Evolutionary conservation across 1,140 invertebrate genomes (phyloP).

Genomic region (Cardiocondyla obscurior): DNA sequence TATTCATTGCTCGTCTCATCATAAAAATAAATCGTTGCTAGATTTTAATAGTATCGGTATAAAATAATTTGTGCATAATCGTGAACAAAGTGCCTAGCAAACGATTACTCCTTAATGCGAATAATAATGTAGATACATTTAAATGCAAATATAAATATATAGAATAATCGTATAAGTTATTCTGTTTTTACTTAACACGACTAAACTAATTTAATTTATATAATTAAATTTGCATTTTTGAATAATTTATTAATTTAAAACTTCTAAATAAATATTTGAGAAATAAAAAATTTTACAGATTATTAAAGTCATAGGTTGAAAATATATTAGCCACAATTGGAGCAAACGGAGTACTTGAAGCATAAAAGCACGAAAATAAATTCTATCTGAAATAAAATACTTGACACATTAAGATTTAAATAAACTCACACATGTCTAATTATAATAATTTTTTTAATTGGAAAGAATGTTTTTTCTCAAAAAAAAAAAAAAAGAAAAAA

Average conservation of each 20-base stretch:
- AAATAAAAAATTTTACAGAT: not conserved
- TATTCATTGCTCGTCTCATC: not conserved
- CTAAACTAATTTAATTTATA: not conserved
- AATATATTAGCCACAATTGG: conserved; percentile 29
- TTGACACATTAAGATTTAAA: conserved; percentile 14
- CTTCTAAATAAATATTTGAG: not conserved
- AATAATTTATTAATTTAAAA: not conserved
- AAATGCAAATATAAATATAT: conserved; percentile 38
- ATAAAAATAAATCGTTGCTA: conserved; percentile 3
- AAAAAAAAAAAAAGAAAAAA: conserved; percentile 17
- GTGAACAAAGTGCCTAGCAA: conserved; percentile 47
- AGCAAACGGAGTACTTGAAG: not conserved
- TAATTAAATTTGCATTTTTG: not conserved
- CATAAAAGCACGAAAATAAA: not conserved
- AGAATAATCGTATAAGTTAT: conserved; percentile 7
- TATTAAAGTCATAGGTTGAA: conserved; percentile 25
- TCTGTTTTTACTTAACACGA: not conserved
- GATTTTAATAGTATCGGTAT: not conserved
- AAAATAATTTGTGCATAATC: conserved; percentile 28
- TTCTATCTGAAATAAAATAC: conserved; percentile 12
- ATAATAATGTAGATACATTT: conserved; percentile 33
- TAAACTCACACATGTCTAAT: conserved; percentile 55
- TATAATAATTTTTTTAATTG: conserved; percentile 53
- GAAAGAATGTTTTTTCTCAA: conserved; percentile 43
- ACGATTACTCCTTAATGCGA: conserved; percentile 26